These are phyloP conservation scores for Ylistrum balloti DNA, from an alignment of 1,140 invertebrate genomes.

Conservation along the genomic window DNA sequence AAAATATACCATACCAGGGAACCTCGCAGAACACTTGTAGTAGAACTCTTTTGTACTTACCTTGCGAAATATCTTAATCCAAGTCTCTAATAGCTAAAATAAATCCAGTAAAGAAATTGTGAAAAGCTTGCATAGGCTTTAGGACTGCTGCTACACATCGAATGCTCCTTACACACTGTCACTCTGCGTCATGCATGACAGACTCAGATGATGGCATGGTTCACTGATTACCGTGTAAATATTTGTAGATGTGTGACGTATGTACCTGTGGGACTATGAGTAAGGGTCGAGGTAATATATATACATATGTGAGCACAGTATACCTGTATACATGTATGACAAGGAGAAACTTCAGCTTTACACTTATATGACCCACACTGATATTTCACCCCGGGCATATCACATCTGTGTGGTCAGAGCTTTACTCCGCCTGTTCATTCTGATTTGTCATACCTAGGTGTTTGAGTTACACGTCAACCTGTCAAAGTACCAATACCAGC, in stretches of 20 bases:
- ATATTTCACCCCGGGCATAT: neutral
- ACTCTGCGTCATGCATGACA: slow-evolving; percentile 1
- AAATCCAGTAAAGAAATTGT: neutral
- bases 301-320: too few species aligned
- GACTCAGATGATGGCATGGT: neutral
- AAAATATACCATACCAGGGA: neutral
- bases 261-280: neutral
- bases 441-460: slow-evolving; percentile 33
- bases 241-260: slow-evolving; percentile 5
- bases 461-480: neutral
- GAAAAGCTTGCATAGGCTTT: neutral
- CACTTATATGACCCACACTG: slow-evolving; percentile 22
- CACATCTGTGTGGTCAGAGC: neutral
- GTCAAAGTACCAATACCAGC: neutral
- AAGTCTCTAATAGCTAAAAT: neutral
- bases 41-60: neutral
- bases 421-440: slow-evolving; percentile 13
- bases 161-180: neutral
- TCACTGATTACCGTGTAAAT: slow-evolving; percentile 13
- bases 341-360: neutral
- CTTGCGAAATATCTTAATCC: neutral
- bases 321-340: neutral
- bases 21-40: neutral
- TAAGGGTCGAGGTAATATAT: neutral
- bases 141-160: neutral